Conservation (phyloP, 2,797 vertebrate genomes). For the Crocodylus rhombifer region DNA sequence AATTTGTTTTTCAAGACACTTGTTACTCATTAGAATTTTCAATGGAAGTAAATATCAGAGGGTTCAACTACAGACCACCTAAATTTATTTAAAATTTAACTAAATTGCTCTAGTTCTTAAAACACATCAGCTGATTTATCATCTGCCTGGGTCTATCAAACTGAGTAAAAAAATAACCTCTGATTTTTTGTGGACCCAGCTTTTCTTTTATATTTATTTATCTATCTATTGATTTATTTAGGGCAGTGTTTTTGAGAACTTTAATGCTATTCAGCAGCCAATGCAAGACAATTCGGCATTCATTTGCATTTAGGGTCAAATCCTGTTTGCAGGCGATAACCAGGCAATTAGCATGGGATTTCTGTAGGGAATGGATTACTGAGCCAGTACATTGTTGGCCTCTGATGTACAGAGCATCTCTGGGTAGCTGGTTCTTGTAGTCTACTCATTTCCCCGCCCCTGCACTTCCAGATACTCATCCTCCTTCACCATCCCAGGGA, state of each 20-base stretch:
- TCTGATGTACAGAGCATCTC: no score
- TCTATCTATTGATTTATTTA: background rate
- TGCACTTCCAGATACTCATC: no score
- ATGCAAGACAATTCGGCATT: background rate
- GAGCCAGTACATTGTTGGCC: background rate
- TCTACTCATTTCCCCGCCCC: no score
- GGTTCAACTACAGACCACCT: background rate
- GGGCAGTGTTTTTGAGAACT: background rate
- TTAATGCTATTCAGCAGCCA: background rate
- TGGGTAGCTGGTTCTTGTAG: background rate
- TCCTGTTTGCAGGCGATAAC: background rate
- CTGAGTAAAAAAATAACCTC: background rate
- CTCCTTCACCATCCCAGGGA: no score
- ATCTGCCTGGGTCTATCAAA: background rate
- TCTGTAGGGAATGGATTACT: background rate
- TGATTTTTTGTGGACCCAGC: background rate
- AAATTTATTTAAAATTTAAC: background rate
- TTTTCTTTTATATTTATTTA: background rate
- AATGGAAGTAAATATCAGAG: conserved; percentile 3
- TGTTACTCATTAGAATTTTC: background rate
- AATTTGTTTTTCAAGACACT: conserved; percentile 6
- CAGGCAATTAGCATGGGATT: background rate
- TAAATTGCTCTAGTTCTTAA: background rate
- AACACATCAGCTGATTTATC: background rate
- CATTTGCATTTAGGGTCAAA: background rate